phyloP scores from a whole-genome alignment of 2,888 invertebrate species.

The Acanthococcus lagerstroemiae region DNA sequence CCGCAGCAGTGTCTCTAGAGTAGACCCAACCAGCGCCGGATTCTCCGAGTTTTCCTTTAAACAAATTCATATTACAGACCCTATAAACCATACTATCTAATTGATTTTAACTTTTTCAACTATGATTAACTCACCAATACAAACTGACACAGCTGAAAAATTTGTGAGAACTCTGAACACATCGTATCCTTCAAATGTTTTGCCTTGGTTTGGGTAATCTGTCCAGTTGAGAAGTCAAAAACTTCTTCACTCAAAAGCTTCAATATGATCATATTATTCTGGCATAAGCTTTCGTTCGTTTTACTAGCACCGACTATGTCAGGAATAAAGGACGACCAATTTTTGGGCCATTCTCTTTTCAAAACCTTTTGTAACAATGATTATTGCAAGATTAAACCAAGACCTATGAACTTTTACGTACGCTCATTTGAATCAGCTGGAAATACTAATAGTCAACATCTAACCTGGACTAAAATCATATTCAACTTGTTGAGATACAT shows the following conservation, averaged over 20 bases:
- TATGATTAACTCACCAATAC: constrained; percentile 56
- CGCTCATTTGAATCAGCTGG: no score
- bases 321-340: constrained; percentile 98
- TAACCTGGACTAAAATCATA: constrained; percentile 87
- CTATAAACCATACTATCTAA: neutral
- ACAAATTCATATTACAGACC: constrained; percentile 25
- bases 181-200: constrained; percentile 98
- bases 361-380: no score
- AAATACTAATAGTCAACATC: neutral
- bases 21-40: constrained; percentile 89
- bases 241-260: constrained; percentile 97
- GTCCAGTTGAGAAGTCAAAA: constrained; percentile 96
- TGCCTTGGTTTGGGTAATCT: constrained; percentile 97
- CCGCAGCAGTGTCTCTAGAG: constrained; percentile 86
- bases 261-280: constrained; percentile 98
- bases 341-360: constrained; percentile 99
- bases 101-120: neutral
- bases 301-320: constrained; percentile 99
- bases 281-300: constrained; percentile 96
- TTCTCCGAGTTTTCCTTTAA: constrained; percentile 86
- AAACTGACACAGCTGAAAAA: constrained; percentile 95
- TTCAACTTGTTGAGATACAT: constrained; percentile 96
- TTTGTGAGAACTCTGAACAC: constrained; percentile 98
- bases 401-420: no score
- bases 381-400: no score